phyloP scores from a whole-genome alignment of 1,140 invertebrate species.

The Drosophila grimshawi region DNA sequence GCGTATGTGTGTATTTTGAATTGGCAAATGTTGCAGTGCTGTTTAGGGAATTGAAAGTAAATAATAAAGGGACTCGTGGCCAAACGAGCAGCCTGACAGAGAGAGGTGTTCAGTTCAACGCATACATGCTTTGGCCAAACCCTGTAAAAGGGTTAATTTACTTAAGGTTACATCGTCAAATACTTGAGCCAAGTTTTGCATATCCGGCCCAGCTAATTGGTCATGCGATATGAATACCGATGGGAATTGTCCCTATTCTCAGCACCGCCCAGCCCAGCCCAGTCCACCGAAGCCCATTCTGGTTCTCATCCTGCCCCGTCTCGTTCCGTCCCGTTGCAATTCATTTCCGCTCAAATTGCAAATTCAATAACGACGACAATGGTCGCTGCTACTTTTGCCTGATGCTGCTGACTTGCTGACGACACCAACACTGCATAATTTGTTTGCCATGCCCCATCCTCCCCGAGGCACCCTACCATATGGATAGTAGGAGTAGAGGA shows the following conservation, averaged over 20 bases:
- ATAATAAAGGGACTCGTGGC: slow-evolving; percentile 41
- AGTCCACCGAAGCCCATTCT: too few species aligned
- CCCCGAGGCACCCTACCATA: too few species aligned
- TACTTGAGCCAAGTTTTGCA: slow-evolving; percentile 31
- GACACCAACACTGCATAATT: slow-evolving; percentile 29
- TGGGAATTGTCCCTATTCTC: not conserved
- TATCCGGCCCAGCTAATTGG: slow-evolving; percentile 61
- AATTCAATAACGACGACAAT: slow-evolving; percentile 37
- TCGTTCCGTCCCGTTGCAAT: slow-evolving; percentile 6
- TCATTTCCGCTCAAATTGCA: slow-evolving; percentile 24
- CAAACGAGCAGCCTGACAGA: not conserved
- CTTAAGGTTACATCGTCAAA: slow-evolving; percentile 34
- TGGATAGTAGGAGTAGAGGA: not conserved
- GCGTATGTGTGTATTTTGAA: slow-evolving; percentile 26
- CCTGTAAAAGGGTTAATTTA: slow-evolving; percentile 42
- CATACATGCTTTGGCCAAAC: slow-evolving; percentile 8
- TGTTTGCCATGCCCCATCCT: not conserved
- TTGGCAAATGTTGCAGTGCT: slow-evolving; percentile 66
- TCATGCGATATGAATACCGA: slow-evolving; percentile 59
- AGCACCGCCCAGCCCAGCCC: too few species aligned
- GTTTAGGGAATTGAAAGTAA: slow-evolving; percentile 77
- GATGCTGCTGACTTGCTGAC: slow-evolving; percentile 23
- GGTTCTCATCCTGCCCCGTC: not conserved
- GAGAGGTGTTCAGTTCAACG: not conserved
- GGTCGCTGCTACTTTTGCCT: not conserved